Evolutionary conservation across 53 echinoderm and acorn worm species (phyloP), one percentile per base, ranked within the genome.

Genomic region (Antedon mediterranea): DNA sequence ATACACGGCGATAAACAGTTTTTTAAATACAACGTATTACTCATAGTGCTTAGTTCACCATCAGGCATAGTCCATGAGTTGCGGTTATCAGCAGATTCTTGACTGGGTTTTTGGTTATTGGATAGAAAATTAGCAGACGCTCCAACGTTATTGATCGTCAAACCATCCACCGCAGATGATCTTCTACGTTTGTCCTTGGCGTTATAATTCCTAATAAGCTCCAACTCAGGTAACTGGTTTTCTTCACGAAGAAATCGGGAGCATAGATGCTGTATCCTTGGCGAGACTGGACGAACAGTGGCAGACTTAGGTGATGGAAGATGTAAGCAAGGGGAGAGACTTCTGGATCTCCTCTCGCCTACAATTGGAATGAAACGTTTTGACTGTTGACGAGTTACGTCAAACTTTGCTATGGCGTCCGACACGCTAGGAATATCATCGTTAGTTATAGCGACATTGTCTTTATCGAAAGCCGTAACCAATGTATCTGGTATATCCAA

Each of bases 231-330:
- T 26, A 57, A 57, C 9, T 70, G 73, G 75, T 77, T 85, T 71
- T 83, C 81, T 41, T 78, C 79, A 20, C 73, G 78, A 30, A 81
- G 78, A 88, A 90, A 88, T 79, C 86, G 88, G 74, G 83, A 90
- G 88, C 93, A 93, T 86, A 93, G 88, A 81, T 88, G 85, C 30
- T 88, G 73, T 75, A 93, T 93, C 71, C 84, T 82, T 29, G 94
- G 94, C 27, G 94, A 94, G 34, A 94, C 91, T 72, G 94, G 89
- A 43, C 94, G 72, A 71, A 90, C 88, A 26, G 93, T 90, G 72
- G 88, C 88, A 26, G 82, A 77, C 3, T 44, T 71, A 3, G 86
- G 72, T 30, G 78, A 75, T 4, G 74, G 70, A 13, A 79, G 73
- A 42, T 73, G 74, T 57, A 57, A 13, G 23, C 57, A 57, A 15